These are phyloP conservation scores for Phodopus roborovskii DNA, from an alignment of 2,113 vertebrate genomes.

Conservation along the genomic window DNA sequence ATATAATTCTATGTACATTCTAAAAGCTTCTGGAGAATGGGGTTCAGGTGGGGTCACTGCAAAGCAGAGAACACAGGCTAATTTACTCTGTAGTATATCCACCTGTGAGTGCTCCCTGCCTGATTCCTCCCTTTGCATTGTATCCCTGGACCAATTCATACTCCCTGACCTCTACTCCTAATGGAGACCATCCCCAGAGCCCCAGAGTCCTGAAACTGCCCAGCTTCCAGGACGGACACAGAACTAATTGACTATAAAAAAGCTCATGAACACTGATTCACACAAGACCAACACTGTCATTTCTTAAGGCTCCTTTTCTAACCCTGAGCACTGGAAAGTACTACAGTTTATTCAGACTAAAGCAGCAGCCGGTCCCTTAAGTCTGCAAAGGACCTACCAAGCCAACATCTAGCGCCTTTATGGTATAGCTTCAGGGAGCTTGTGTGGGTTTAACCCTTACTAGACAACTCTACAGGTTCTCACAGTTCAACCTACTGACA, in stretches of 20 bases:
- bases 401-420: rapidly evolving
- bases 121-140: not conserved
- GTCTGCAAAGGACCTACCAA: not conserved
- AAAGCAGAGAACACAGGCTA: not conserved
- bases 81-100: not conserved
- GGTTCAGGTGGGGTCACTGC: not conserved
- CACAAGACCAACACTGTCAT: not conserved
- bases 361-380: not conserved
- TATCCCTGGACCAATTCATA: not conserved
- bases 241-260: not conserved
- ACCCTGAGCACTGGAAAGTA: not conserved
- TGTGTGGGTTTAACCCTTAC: not conserved
- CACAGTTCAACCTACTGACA: not conserved
- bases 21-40: not conserved
- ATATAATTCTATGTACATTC: not conserved
- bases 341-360: not conserved
- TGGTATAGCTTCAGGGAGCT: not conserved
- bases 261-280: not conserved
- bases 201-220: rapidly evolving
- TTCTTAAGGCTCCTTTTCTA: not conserved
- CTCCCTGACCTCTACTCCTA: not conserved
- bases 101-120: not conserved
- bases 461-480: not conserved
- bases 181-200: not conserved
- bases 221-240: not conserved